These are phyloP conservation scores for Thamnophis sirtalis DNA, from an alignment of 2,113 vertebrate genomes.

Conservation along the genomic window DNA sequence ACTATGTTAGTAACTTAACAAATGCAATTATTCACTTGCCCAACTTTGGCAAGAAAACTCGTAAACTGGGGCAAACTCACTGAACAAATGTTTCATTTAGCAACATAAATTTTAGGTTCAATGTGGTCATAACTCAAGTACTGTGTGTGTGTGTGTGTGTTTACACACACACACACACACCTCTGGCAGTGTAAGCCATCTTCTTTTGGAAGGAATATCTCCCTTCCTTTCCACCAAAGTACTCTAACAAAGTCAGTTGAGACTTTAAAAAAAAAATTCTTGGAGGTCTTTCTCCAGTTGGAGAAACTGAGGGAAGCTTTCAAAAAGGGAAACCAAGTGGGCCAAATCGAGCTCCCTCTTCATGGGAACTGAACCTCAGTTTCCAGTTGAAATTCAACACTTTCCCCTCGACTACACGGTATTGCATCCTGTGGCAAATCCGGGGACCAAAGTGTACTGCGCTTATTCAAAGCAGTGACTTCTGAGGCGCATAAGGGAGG, in stretches of 20 bases:
- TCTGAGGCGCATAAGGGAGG: background rate
- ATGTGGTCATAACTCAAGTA: too few species aligned
- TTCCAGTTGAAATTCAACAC: background rate
- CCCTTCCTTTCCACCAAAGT: background rate
- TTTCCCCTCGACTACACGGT: background rate
- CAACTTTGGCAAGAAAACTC: background rate
- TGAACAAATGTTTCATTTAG: background rate
- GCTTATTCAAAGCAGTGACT: background rate
- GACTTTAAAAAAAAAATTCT: background rate
- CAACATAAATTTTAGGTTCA: background rate
- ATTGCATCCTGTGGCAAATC: background rate
- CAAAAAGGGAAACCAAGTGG: background rate
- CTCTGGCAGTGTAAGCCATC: background rate
- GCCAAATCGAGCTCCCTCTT: background rate
- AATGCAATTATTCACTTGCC: background rate
- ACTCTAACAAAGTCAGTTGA: background rate
- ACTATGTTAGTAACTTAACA: background rate
- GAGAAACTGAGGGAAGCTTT: background rate
- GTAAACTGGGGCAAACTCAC: background rate
- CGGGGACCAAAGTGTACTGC: background rate
- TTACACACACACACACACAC: too few species aligned
- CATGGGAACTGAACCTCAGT: background rate
- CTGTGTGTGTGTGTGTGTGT: too few species aligned
- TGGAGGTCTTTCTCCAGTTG: background rate
- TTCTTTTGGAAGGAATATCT: background rate